These are phyloP conservation scores for Zophobas morio DNA, from an alignment of 1,140 invertebrate species.

Conservation along the genomic window DNA sequence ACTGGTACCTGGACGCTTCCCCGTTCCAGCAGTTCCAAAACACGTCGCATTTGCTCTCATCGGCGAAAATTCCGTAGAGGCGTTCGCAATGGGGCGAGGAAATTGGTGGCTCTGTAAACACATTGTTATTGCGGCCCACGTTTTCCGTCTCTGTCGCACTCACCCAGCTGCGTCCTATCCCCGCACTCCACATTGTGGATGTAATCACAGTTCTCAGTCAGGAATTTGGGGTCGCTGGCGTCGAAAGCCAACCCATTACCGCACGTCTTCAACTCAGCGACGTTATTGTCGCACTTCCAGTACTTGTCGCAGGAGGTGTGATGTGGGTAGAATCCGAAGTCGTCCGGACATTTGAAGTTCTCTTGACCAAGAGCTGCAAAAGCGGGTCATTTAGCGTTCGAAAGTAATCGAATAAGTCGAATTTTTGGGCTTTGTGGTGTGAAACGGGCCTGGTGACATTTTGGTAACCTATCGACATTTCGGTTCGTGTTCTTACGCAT, in stretches of 20 bases:
- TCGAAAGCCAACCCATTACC: constrained; percentile 96
- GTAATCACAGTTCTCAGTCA: constrained; percentile 96
- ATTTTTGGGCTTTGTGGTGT: too few relatives aligned
- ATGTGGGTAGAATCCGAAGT: constrained; percentile 95
- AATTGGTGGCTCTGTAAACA: constrained; percentile 83
- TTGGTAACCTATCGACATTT: constrained; percentile 34
- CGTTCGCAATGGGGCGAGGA: constrained; percentile 87
- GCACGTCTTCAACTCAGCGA: constrained; percentile 91
- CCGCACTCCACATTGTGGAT: constrained; percentile 96
- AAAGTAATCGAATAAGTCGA: too few relatives aligned
- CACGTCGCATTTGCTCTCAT: constrained; percentile 89
- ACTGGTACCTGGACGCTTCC: constrained; percentile 92
- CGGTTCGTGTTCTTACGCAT: neutral
- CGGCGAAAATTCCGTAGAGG: constrained; percentile 93
- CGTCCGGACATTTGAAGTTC: constrained; percentile 93
- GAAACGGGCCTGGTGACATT: neutral
- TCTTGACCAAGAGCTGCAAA: constrained; percentile 80
- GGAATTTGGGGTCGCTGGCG: constrained; percentile 87
- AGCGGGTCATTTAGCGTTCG: constrained; percentile 40
- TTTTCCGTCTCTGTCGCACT: constrained; percentile 50
- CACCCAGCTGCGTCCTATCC: constrained; percentile 86
- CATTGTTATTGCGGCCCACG: constrained; percentile 2
- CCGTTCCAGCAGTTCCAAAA: constrained; percentile 99
- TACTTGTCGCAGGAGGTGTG: constrained; percentile 94
- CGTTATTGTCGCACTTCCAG: constrained; percentile 94